Percentiles rank a stretch among this genome's conserved stretches.
Evolutionary conservation across 2,113 vertebrate species (phyloP).

Genomic region (Toxostoma redivivum): DNA sequence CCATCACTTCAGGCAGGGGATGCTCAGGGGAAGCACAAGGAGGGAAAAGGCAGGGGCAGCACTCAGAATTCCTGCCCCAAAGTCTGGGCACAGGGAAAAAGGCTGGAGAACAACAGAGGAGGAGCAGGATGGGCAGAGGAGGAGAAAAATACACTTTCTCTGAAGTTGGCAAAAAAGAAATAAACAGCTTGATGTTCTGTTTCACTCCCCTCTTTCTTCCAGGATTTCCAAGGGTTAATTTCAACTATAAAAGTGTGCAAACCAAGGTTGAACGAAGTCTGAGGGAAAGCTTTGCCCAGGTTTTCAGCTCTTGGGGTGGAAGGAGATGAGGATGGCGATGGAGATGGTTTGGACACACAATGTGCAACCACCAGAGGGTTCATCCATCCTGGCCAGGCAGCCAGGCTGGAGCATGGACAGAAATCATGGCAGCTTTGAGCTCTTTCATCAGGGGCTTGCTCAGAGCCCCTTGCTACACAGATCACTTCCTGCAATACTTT

Average conservation of each 20-base stretch:
- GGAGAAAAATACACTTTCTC: neutral
- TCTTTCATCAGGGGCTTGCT: neutral
- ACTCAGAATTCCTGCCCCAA: neutral
- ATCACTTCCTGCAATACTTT: neutral
- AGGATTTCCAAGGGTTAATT: neutral
- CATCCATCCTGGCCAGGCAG: neutral
- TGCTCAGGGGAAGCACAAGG: neutral
- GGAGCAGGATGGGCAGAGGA: neutral
- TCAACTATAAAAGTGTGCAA: neutral
- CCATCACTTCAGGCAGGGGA: conserved; percentile 9
- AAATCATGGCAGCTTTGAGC: neutral
- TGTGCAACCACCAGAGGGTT: neutral
- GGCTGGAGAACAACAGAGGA: neutral
- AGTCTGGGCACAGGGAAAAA: neutral
- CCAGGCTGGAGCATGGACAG: neutral
- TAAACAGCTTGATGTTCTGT: fast-evolving
- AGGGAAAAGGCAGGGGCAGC: neutral
- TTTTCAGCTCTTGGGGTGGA: neutral
- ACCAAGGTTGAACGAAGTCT: conserved; percentile 52
- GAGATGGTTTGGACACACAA: neutral
- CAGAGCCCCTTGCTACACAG: neutral
- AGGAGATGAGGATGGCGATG: conserved; percentile 1
- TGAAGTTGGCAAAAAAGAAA: neutral
- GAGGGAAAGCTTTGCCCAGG: conserved; percentile 48
- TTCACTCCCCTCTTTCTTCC: neutral